Evolutionary conservation across 2,113 vertebrate genomes (phyloP), one percentile per base, ranked within the genome.

Genomic region (Taurulus bubalis): DNA sequence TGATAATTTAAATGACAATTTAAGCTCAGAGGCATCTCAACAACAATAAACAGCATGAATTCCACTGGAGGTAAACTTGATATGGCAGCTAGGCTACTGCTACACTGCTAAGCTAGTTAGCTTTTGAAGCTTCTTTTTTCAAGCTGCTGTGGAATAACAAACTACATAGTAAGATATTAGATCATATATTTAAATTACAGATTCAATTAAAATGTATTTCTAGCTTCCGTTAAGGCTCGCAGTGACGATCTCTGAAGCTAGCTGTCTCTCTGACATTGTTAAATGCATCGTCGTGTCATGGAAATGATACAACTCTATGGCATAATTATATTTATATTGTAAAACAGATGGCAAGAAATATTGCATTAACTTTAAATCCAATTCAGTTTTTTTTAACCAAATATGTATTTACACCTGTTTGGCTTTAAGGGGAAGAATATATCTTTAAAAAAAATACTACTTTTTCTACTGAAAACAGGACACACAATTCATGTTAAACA

Each of bases 401-500:
- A 59, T 22, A 40, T 38, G n/a, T 32, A 26, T 28, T 64, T 11
- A 12, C 22, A n/a, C 49, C 55, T 10, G 42, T 30, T 14, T 55
- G 11, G 28, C 55, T 56, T 68, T 14, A 32, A 3, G 11, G 34
- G 4, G 5, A 16, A 36, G 12, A 58, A 8, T 22, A 1, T 14
- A 38, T 28, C 2, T 36, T 40, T 8, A 47, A 60, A 78, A 55
- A n/a, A 3, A n/a, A 18, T 3, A 56, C 34, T 3, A 34, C 34
- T 3, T 34, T 32, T 36, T 60, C 22, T 42, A 89, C 56, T 76
- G 56, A 71, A 78, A 77, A 89, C 56, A 89, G 89, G 82, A 90
- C 87, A 93, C 85, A 84, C 22, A 80, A 87, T 94, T 96, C 96
- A 98, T 98, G 96, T 98, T 97, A 98, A 99, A 99, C 97, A 97